Conservation (phyloP, 2,888 invertebrate genomes). For the Exocentrus adspersus region DNA sequence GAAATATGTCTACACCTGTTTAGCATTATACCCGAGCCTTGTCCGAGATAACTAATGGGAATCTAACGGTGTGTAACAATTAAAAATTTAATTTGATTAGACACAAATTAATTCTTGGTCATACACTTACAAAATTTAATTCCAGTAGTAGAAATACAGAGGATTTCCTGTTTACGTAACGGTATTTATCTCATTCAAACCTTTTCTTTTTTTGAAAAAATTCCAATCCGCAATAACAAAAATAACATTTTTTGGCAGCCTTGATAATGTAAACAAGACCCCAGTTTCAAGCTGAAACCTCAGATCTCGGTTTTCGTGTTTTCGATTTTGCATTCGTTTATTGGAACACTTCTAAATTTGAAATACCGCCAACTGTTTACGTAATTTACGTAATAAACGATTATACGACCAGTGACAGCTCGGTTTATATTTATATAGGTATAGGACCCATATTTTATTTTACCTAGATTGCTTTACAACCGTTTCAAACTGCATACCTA, state of each 20-base stretch:
- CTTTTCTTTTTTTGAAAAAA: neutral
- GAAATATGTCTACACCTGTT: neutral
- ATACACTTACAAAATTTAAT: no score
- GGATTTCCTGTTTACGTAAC: neutral
- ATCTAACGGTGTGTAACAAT: no score
- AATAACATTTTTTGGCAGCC: slow-evolving; percentile 13
- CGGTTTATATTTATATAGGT: neutral
- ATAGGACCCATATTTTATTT: neutral
- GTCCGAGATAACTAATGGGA: no score
- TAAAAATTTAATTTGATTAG: no score
- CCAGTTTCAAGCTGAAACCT: slow-evolving; percentile 1
- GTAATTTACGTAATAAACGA: slow-evolving; percentile 13
- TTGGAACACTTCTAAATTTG: slow-evolving; percentile 11
- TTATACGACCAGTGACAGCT: neutral
- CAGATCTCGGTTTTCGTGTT: neutral
- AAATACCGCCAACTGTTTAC: slow-evolving; percentile 2
- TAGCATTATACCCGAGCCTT: neutral
- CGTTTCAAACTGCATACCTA: no score
- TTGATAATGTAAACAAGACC: slow-evolving; percentile 1
- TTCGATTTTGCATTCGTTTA: slow-evolving; percentile 6
- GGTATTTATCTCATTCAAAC: neutral
- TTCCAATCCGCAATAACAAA: slow-evolving; percentile 3
- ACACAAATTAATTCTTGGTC: no score
- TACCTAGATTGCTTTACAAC: no score
- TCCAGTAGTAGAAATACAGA: neutral